A percentile compares a stretch with the other conserved stretches of the same genome.
phyloP scores from a whole-genome alignment of 2,113 vertebrate genomes.

The Tychaedon coryphoeus region DNA sequence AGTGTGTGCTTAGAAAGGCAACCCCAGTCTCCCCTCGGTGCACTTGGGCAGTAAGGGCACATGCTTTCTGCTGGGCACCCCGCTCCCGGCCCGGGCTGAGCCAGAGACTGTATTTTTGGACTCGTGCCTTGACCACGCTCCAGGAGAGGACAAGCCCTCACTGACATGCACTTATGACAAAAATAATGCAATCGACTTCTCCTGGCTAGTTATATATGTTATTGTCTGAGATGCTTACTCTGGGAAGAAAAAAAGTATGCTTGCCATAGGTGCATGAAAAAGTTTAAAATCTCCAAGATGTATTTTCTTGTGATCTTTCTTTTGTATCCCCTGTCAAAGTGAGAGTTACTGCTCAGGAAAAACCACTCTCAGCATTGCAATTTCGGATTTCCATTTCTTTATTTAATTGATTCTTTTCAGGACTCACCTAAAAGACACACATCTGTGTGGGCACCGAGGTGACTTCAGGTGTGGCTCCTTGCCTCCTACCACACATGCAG shows the following conservation, averaged over 20 bases:
- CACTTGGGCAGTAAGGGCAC: constrained; percentile 14
- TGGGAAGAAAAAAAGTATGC: neutral
- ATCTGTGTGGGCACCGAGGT: neutral
- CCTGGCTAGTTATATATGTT: constrained; percentile 6
- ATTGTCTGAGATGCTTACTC: neutral
- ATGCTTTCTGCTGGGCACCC: neutral
- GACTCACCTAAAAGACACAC: neutral
- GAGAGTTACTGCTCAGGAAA: neutral
- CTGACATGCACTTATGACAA: constrained; percentile 38
- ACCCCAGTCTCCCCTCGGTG: neutral
- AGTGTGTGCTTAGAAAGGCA: constrained; percentile 23
- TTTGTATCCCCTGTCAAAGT: neutral
- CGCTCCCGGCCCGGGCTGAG: neutral
- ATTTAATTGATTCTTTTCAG: neutral
- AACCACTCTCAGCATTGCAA: neutral
- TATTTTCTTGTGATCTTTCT: neutral
- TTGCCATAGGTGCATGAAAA: neutral
- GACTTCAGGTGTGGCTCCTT: constrained; percentile 54
- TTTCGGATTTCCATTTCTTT: neutral
- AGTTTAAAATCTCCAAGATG: neutral
- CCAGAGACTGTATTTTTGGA: constrained; percentile 8
- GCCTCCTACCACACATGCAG: constrained; percentile 1
- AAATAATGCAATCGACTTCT: constrained; percentile 48
- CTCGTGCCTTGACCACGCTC: constrained; percentile 54
- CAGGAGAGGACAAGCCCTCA: constrained; percentile 31